Conservation (phyloP, 2,888 invertebrate species). For the Dryococelus australis region DNA sequence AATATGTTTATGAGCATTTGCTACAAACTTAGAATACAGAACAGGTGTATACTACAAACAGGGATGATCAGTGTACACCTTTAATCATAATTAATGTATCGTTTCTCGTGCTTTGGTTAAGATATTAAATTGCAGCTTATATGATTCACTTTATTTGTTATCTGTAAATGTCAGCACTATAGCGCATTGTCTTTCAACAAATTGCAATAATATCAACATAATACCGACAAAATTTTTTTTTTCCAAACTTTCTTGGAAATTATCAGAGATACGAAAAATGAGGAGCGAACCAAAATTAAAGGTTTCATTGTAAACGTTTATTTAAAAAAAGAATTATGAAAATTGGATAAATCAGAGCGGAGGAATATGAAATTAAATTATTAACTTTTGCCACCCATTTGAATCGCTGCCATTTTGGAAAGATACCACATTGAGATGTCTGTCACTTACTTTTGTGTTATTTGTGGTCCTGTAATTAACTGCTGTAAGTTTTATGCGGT, state of each 20-base stretch:
- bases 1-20: background rate
- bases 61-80: background rate
- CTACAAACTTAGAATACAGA: no score
- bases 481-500: background rate
- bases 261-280: background rate
- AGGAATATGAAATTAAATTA: background rate
- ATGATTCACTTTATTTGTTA: background rate
- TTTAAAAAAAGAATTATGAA: background rate
- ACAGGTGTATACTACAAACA: no score
- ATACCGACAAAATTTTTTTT: background rate
- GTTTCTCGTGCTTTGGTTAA: background rate
- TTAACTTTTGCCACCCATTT: background rate
- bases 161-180: background rate
- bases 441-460: background rate
- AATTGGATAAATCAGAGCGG: background rate
- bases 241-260: background rate
- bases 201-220: background rate
- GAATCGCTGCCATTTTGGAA: background rate
- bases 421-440: slow-evolving; percentile 12
- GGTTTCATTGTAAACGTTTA: background rate
- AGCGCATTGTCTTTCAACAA: background rate
- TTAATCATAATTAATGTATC: background rate
- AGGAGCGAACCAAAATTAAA: background rate
- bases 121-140: background rate
- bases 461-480: background rate